phyloP scores from a whole-genome alignment of 2,113 vertebrate genomes.

The Cyprinodon brontotheroides region DNA sequence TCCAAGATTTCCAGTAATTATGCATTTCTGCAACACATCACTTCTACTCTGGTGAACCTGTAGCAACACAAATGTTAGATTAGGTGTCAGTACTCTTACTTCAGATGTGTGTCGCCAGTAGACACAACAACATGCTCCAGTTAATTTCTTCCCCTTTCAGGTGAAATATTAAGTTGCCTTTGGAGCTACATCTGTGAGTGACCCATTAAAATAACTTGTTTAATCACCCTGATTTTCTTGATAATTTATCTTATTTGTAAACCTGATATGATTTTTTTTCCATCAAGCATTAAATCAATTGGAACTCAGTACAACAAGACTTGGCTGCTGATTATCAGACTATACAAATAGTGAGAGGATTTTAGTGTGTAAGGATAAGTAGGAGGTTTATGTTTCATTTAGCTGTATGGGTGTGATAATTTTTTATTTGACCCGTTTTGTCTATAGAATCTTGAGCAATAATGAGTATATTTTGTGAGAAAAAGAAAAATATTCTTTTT shows the following conservation, averaged over 20 bases:
- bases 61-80: neutral
- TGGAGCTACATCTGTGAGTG: neutral
- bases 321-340: neutral
- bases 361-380: neutral
- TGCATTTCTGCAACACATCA: neutral
- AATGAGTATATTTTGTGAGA: neutral
- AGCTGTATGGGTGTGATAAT: neutral
- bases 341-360: neutral
- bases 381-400: neutral
- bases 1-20: neutral
- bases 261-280: neutral
- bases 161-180: neutral
- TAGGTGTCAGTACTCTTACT: neutral
- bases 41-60: neutral
- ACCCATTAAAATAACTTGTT: neutral
- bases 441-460: neutral
- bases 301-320: neutral
- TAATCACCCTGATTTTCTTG: conserved; percentile 19
- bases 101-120: neutral
- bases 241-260: conserved; percentile 13
- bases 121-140: neutral
- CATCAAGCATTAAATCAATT: neutral
- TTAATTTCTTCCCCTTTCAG: neutral
- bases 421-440: neutral
- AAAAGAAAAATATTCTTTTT: neutral